Percentiles rank a stretch among this genome's conserved stretches.
These are phyloP conservation scores for Probosciger aterrimus DNA, from an alignment of 2,113 vertebrate species.

Conservation along the genomic window DNA sequence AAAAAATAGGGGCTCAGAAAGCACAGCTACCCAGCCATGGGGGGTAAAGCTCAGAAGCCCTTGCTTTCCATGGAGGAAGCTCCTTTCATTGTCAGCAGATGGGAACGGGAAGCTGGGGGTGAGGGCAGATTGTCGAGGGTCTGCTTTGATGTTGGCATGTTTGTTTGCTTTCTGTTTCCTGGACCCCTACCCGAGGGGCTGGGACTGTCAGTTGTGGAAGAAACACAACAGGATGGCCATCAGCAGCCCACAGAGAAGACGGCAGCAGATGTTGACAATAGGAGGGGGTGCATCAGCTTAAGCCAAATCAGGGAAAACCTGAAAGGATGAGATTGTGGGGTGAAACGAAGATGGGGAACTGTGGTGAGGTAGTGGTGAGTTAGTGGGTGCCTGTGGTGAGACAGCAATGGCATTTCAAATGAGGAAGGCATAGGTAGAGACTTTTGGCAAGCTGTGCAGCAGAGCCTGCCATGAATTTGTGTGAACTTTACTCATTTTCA, in stretches of 20 bases:
- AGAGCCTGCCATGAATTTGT: background rate
- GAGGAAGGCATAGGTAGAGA: background rate
- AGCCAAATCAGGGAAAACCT: background rate
- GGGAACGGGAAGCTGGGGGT: background rate
- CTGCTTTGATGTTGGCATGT: slow-evolving; percentile 13
- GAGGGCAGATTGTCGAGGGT: background rate
- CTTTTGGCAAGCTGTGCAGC: background rate
- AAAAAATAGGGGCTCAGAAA: background rate
- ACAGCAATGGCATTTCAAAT: background rate
- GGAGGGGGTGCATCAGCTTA: background rate
- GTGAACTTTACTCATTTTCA: background rate
- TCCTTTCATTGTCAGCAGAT: slow-evolving; percentile 21
- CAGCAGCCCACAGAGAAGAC: background rate
- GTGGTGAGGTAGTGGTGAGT: background rate
- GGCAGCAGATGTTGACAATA: background rate
- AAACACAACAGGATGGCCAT: background rate
- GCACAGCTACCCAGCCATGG: background rate
- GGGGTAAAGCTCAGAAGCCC: background rate
- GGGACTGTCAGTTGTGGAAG: background rate
- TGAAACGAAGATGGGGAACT: background rate
- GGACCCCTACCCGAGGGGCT: background rate
- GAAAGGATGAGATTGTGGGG: background rate
- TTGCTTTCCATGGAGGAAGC: background rate
- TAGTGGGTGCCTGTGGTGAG: background rate
- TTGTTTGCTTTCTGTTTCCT: slow-evolving; percentile 25